Conservation (phyloP, 2,797 vertebrate genomes). For the Megaceryle alcyon region DNA sequence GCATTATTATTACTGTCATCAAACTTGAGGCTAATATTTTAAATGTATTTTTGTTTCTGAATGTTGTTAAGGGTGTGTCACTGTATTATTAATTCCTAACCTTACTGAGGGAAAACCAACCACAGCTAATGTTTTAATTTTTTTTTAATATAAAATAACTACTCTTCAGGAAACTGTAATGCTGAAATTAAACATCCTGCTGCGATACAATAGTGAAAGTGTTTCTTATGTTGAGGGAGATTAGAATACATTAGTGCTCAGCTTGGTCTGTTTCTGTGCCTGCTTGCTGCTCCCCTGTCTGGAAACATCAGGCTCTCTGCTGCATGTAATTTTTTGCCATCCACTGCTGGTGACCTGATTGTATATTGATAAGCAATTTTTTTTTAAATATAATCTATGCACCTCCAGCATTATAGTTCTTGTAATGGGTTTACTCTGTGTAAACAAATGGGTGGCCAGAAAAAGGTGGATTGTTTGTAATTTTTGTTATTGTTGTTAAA, state of each 20-base stretch:
- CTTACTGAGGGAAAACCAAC: not conserved
- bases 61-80: not conserved
- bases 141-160: not conserved
- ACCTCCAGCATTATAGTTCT: not conserved
- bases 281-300: not conserved
- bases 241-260: not conserved
- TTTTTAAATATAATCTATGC: not conserved
- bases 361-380: not conserved
- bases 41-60: not conserved
- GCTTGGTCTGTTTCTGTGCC: not conserved
- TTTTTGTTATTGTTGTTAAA: not conserved
- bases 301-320: not conserved
- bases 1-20: not conserved
- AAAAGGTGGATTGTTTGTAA: not conserved
- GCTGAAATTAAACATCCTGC: not conserved
- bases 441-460: not conserved
- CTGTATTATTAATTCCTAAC: not conserved
- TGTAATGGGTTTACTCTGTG: not conserved
- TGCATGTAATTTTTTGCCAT: not conserved
- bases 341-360: not conserved
- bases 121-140: not conserved
- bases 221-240: not conserved
- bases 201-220: not conserved
- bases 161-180: too few species aligned
- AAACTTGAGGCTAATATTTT: not conserved